Percentiles rank a stretch among this genome's conserved stretches.
Conservation (phyloP, 2,113 vertebrate genomes). For the Anarrhichthys ocellatus region DNA sequence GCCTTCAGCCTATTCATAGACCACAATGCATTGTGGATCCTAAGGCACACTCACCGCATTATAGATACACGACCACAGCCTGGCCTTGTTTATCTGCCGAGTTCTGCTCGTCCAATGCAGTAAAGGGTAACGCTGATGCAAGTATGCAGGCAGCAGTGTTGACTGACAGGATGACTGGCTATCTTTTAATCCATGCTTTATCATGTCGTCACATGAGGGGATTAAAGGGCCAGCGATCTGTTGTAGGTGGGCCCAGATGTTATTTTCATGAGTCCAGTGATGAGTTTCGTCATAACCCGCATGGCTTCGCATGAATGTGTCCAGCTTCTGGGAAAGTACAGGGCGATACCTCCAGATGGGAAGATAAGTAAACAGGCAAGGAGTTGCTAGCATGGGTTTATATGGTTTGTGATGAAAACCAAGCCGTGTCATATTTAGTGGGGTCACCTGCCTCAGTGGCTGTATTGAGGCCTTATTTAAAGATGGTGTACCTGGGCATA, state of each 20-base stretch:
- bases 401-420: not conserved
- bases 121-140: constrained; percentile 40
- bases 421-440: not conserved
- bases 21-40: constrained; percentile 9
- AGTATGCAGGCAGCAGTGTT: constrained; percentile 29
- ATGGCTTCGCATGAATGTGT: constrained; percentile 7
- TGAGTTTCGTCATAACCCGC: constrained; percentile 35
- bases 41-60: constrained; percentile 33
- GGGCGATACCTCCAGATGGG: not conserved
- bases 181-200: constrained; percentile 75
- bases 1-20: constrained; percentile 62
- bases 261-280: constrained; percentile 44
- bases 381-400: not conserved
- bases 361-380: not conserved
- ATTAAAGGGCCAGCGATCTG: constrained; percentile 69
- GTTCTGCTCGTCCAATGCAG: constrained; percentile 28
- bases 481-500: not conserved
- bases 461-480: not conserved
- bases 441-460: not conserved
- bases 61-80: constrained; percentile 43
- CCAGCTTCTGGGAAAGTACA: constrained; percentile 12
- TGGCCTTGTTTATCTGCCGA: constrained; percentile 52
- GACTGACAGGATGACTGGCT: constrained; percentile 49
- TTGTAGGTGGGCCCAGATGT: constrained; percentile 71
- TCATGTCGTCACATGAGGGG: constrained; percentile 70